Percentiles rank a stretch among this genome's conserved stretches.
phyloP scores from a whole-genome alignment of 2,888 invertebrate genomes.

The Dione vanillae region DNA sequence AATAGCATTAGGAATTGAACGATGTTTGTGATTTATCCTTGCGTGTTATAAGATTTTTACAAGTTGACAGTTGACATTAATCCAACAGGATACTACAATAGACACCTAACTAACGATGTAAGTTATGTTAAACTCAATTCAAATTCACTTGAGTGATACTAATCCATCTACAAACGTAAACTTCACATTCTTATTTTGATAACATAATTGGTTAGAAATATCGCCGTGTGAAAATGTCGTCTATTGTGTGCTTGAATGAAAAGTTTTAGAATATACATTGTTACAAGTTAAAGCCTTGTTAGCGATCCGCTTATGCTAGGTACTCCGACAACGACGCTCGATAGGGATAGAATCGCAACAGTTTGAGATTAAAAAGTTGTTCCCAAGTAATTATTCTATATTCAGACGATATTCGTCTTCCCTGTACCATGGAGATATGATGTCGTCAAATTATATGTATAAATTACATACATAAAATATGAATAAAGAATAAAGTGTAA shows the following conservation, averaged over 20 bases:
- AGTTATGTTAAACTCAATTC: neutral
- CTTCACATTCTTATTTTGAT: neutral
- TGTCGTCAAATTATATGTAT: neutral
- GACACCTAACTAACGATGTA: neutral
- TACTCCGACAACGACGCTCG: constrained; percentile 9
- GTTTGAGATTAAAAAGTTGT: constrained; percentile 24
- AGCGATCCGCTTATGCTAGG: constrained; percentile 20
- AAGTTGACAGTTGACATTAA: neutral
- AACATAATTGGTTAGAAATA: neutral
- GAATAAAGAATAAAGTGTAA: neutral
- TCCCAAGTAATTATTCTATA: constrained; percentile 8
- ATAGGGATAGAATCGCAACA: constrained; percentile 8
- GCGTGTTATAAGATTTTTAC: neutral
- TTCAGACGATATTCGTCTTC: neutral
- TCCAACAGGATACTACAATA: neutral
- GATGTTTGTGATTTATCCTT: neutral
- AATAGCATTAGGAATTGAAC: neutral
- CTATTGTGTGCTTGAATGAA: neutral
- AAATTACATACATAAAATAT: neutral
- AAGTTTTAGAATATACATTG: constrained; percentile 12
- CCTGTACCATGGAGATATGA: neutral
- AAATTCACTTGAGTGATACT: neutral
- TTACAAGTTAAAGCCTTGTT: constrained; percentile 27
- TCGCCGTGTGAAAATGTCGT: neutral
- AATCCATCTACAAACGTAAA: neutral